Conservation (phyloP, 2,113 vertebrate genomes). For the Siniperca knerii region DNA sequence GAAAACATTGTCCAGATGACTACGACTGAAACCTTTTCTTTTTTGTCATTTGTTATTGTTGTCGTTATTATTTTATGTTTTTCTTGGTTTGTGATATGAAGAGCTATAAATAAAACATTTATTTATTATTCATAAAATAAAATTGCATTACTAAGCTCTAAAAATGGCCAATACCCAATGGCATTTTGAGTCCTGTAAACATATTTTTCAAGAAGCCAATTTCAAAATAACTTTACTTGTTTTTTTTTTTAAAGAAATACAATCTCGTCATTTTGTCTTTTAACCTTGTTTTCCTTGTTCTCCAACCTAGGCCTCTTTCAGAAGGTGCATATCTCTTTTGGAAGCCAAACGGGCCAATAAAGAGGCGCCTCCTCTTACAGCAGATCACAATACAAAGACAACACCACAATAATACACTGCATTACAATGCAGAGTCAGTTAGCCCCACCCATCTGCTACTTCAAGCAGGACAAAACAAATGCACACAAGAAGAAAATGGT, state of each 20-base stretch:
- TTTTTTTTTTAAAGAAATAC: not conserved
- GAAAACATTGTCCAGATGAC: no score
- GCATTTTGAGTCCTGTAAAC: not conserved
- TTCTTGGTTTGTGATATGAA: no score
- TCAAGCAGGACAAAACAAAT: not conserved
- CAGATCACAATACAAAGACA: not conserved
- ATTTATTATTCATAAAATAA: not conserved
- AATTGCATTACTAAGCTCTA: not conserved
- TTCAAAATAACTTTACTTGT: not conserved
- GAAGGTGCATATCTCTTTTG: not conserved
- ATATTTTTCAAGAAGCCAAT: not conserved
- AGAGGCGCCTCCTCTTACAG: not conserved
- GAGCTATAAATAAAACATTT: not conserved
- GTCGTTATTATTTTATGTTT: no score
- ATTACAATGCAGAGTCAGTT: slow-evolving; percentile 1
- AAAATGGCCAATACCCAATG: not conserved
- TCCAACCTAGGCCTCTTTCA: not conserved
- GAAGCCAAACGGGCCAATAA: not conserved
- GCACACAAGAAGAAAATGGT: not conserved
- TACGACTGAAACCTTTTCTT: no score
- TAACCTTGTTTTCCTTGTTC: not conserved
- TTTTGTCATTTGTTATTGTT: no score
- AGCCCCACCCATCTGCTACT: slow-evolving; percentile 20
- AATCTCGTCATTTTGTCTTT: not conserved
- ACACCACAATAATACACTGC: not conserved